phyloP scores from a whole-genome alignment of 1,140 invertebrate species.

The Zaprionus camerounensis region DNA sequence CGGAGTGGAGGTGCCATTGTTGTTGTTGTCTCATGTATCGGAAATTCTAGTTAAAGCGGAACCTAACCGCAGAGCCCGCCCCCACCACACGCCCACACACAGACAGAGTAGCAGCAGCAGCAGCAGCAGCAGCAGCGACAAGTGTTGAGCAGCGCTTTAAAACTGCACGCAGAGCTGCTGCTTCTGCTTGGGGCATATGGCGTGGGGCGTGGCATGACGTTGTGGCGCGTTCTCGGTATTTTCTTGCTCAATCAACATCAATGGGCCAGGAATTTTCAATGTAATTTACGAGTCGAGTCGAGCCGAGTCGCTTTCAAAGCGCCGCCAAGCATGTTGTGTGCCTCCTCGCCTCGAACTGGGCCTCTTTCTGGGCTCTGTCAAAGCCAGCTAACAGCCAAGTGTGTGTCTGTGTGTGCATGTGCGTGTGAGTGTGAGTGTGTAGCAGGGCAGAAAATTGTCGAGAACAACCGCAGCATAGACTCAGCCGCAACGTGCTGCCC shows the following conservation, averaged over 20 bases:
- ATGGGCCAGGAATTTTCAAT: conserved; percentile 80
- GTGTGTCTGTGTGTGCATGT: not conserved
- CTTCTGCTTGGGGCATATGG: conserved; percentile 17
- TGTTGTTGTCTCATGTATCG: conserved; percentile 50
- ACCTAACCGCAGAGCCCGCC: conserved; percentile 54
- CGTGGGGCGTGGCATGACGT: conserved; percentile 19
- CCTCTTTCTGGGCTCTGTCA: conserved; percentile 37
- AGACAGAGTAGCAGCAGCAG: not conserved
- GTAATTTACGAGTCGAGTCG: conserved; percentile 67
- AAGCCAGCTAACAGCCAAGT: conserved; percentile 59
- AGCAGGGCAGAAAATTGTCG: conserved; percentile 80
- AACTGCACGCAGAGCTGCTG: conserved; percentile 42
- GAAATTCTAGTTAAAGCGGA: conserved; percentile 64
- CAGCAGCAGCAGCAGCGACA: conserved; percentile 19
- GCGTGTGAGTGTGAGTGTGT: conserved; percentile 70
- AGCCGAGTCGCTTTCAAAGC: not conserved
- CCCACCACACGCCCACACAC: not conserved
- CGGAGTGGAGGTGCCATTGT: conserved; percentile 20
- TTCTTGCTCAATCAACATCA: conserved; percentile 83
- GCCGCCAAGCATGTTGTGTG: not conserved
- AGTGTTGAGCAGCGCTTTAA: conserved; percentile 63
- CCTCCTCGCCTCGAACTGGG: conserved; percentile 8
- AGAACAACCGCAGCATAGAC: conserved; percentile 52
- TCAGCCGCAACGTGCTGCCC: conserved; percentile 16
- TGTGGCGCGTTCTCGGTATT: conserved; percentile 69